Conservation (phyloP, 2,888 invertebrate species). For the Pterobdella sp. region DNA sequence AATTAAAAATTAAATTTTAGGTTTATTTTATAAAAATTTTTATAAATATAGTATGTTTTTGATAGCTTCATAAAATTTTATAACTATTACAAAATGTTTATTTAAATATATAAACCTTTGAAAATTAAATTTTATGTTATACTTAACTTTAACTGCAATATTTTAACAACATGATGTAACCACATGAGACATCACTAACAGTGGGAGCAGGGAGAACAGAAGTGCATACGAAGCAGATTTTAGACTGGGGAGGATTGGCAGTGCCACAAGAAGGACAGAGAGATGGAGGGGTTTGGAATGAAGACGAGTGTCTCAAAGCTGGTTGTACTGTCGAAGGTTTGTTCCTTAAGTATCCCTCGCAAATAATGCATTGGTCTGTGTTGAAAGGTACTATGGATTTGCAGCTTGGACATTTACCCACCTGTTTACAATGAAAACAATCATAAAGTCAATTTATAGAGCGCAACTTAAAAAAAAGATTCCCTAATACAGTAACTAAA, state of each 20-base stretch:
- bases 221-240: constrained; percentile 43
- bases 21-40: not conserved
- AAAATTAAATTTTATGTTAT: too few species aligned
- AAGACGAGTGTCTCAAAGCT: not conserved
- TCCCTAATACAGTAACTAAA: too few species aligned
- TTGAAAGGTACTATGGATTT: constrained; percentile 49
- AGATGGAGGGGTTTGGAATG: constrained; percentile 35
- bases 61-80: too few species aligned
- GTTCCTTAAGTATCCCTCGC: constrained; percentile 46
- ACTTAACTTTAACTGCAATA: too few species aligned
- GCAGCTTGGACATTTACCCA: constrained; percentile 49
- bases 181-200: not conserved
- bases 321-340: not conserved
- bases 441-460: not conserved
- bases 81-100: too few species aligned
- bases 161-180: too few species aligned
- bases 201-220: constrained; percentile 25
- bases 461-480: not conserved
- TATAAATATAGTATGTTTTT: not conserved
- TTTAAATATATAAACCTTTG: too few species aligned
- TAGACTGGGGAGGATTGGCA: constrained; percentile 41
- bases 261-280: constrained; percentile 44
- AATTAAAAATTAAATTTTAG: not conserved
- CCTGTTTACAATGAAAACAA: constrained; percentile 38
- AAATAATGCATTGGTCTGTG: constrained; percentile 46